Base-by-base conservation (phyloP, 2,888 invertebrate genomes). In the Morpho deidamia region DNA sequence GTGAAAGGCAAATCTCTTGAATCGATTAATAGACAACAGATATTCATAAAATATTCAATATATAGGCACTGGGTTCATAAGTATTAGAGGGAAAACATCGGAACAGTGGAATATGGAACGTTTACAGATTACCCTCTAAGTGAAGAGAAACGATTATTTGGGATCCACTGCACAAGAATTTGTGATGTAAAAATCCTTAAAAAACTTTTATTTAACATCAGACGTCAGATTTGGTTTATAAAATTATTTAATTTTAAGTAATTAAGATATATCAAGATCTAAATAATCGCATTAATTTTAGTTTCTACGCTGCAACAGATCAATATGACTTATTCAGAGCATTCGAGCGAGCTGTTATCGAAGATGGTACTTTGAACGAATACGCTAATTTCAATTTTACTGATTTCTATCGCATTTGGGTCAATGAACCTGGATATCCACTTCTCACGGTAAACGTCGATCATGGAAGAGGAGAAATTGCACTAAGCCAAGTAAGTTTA, bases 361-460 rank as follows among this genome's bases (percentile, higher is more conserved):
- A 73, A 44, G 85, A 81, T 10, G 56, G 62, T 0, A 74, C 86
- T 3, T 62, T 90, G 14, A 65, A 55, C 7, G 68, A 67, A n/a
- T 81, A 83, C 32, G 32, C 59, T 0, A 57, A 76, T 39, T 89
- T 91, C 63, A 60, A 78, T 38, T 80, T 90, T 52, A 63, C 72
- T 37, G 79, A 84, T 5, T 91, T 92, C 50, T 92, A 93, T 70
- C 81, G 83, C 10, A 79, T 90, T 5, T 94, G 94, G 94, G 91
- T 92, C 0, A 88, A 91, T 44, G 89, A 92, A 59, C 80, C 91
- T 34, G 93, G 93, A 0, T 93, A 90, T 62, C 94, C 93, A 0
- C 72, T 93, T 8, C 63, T 93, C 2, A 84, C 71, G 2, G 91
- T 93, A 0, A 68, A 74, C 0, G 74, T 91, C 11, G 62, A 91